Base-by-base conservation (phyloP, 92 coral and sea anemone species). In the Desmophyllum pertusum region DNA sequence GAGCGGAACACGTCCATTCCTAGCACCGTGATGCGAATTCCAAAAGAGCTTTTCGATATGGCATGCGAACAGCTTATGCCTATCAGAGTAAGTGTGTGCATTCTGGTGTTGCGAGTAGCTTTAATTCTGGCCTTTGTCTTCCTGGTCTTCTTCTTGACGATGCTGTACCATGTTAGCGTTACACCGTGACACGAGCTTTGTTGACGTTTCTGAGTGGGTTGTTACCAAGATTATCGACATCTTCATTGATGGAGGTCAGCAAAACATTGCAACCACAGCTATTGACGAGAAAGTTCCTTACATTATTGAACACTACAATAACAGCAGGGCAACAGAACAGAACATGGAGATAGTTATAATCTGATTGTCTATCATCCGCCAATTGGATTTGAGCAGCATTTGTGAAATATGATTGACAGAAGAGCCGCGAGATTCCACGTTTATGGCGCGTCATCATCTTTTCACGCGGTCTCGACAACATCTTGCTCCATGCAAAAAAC, bases 1-100 rank as follows among this genome's bases (percentile, higher is more conserved):
- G 19, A 4, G 8, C 73, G 6, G 10, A 23, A 1, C 27, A 83
- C 31, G 38, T 8, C 50, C 31, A 23, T 30, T n/a, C 42, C 52
- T 41, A 31, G 33, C 31, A 40, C n/a, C 40, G 36, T 77, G 70
- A 43, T 79, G 5, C 39, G 8, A 51, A 77, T 84, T 19, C 83
- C 83, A 30, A 51, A 77, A 68, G 70, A 50, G 17, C 53, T 84
- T 5, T 25, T 79, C 42, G 14, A 41, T 2, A 40, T 30, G 63
- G 70, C 53, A 33, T 62, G 33, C 10, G 11, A 63, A 14, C 36
- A 79, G 21, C 51, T 37, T 25, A 15, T 18, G 48, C 73, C 75
- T 19, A 29, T 64, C 27, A 31, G 50, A 2, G 37, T n/a, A 42
- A 31, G 68, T 64, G 52, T 79, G 41, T 79, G 6, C 2, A 37